Base-by-base conservation (phyloP, 2,113 vertebrate genomes). In the Tyto alba region DNA sequence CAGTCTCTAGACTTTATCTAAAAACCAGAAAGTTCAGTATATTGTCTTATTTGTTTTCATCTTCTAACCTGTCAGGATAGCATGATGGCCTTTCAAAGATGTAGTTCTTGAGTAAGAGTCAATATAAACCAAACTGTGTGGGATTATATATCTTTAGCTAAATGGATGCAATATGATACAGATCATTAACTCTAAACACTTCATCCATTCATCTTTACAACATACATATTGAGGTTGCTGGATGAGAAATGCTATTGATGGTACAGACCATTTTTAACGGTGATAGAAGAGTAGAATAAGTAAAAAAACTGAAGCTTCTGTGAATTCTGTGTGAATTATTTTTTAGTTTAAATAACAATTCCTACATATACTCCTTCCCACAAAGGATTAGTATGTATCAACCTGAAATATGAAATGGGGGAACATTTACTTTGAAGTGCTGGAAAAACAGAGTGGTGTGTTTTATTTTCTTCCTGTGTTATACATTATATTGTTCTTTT, bases 201-300 rank as follows among this genome's bases (percentile, higher is more conserved):
- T 95, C 74, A 90, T 93, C 95, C 75, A 95, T 97, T 98, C 94
- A 95, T 97, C 96, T 96, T 97, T 86, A 95, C 96, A 97, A 97
- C 76, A 74, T 75, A 84, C 79, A 75, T 82, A 89, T 68, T 96
- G 81, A 97, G 75, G 55, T 52, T 94, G 75, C 72, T 96, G 94
- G 71, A 89, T 89, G 48, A 96, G 82, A 96, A 96, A 93, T 95
- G 36, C 45, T 91, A 21, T 36, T 68, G 77, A 84, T 57, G 34
- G 63, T 90, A 74, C 50, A 67, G 75, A 50, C 22, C 68, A 94
- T 97, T 98, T 96, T 96, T 69, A 93, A 85, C 11, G 85, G 47
- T 73, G 94, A 85, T 62, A 89, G 73, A 77, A 77, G 52, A 77
- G 84, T 92, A 88, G 93, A 93, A 47, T n/a, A 91, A 84, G 60